Conservation (phyloP, 2,797 vertebrate species). For the Semotilus atromaculatus region DNA sequence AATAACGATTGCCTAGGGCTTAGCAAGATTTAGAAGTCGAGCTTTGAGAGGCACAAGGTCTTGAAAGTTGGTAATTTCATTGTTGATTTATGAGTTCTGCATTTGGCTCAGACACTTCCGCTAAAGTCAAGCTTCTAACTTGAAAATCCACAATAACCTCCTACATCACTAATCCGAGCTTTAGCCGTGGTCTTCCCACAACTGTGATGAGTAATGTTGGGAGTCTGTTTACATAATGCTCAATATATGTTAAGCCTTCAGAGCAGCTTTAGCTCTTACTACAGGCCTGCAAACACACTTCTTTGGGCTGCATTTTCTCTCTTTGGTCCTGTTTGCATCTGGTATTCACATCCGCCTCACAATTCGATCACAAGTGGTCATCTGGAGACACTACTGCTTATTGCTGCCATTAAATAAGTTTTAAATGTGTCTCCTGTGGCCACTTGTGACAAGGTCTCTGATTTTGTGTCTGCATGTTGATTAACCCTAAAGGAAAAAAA, state of each 20-base stretch:
- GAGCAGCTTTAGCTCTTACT: constrained; percentile 28
- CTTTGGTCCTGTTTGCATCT: not conserved
- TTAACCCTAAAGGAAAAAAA: not conserved
- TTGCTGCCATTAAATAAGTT: not conserved
- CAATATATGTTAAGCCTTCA: constrained; percentile 45
- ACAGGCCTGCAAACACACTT: not conserved
- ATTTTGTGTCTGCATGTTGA: not conserved
- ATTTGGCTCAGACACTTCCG: constrained; percentile 17
- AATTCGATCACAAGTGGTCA: not conserved
- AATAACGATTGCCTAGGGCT: constrained; percentile 40
- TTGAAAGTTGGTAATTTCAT: constrained; percentile 47
- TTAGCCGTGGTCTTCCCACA: constrained; percentile 35
- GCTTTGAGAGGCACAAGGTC: constrained; percentile 33
- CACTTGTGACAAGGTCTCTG: not conserved
- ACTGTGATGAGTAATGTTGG: constrained; percentile 38
- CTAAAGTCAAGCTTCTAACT: constrained; percentile 21
- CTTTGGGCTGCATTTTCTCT: not conserved
- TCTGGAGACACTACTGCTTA: not conserved
- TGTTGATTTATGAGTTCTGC: constrained; percentile 36
- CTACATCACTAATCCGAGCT: constrained; percentile 42
- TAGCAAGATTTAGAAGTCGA: constrained; percentile 20
- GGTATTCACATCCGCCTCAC: not conserved
- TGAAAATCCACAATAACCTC: constrained; percentile 41
- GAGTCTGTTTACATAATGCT: constrained; percentile 51
- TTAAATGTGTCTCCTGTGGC: not conserved